Percentiles rank a stretch among this genome's conserved stretches.
phyloP scores from a whole-genome alignment of 2,888 invertebrate species.

The Cheilosia impressa region DNA sequence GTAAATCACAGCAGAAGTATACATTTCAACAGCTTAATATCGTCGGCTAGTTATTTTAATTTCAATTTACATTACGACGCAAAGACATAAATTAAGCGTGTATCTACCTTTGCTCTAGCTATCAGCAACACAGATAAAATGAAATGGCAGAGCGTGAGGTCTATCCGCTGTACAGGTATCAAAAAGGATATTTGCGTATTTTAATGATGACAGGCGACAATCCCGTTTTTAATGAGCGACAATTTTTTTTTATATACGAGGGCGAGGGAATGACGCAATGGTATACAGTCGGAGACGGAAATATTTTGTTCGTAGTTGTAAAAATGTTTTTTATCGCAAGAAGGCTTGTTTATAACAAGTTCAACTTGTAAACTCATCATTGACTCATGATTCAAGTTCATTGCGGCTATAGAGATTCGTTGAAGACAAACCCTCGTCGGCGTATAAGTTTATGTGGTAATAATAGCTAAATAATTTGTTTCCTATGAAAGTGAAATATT shows the following conservation, averaged over 20 bases:
- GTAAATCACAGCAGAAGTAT: slow-evolving; percentile 23
- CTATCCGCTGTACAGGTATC: slow-evolving; percentile 3
- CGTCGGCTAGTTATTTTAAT: slow-evolving; percentile 43
- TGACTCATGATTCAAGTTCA: no score
- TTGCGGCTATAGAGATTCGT: no score
- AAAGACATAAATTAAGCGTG: slow-evolving; percentile 40
- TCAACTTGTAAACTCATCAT: no score
- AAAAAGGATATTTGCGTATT: neutral
- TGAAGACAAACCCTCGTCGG: no score
- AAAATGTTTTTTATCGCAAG: no score
- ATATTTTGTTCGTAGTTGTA: no score
- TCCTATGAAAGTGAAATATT: no score
- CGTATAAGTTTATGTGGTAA: no score
- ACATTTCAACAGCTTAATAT: slow-evolving; percentile 27
- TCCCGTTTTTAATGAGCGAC: slow-evolving; percentile 3
- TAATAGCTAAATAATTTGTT: no score
- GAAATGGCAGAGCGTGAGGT: neutral
- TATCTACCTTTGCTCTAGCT: slow-evolving; percentile 18
- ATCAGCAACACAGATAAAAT: slow-evolving; percentile 10
- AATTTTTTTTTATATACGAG: neutral
- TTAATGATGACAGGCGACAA: neutral
- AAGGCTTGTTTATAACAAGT: no score
- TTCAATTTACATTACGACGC: slow-evolving; percentile 31
- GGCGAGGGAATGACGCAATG: neutral
- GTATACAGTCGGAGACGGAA: neutral